Evolutionary conservation across 1,140 invertebrate genomes (phyloP), one percentile per base, ranked within the genome.

Genomic region (Bombus waltoni): DNA sequence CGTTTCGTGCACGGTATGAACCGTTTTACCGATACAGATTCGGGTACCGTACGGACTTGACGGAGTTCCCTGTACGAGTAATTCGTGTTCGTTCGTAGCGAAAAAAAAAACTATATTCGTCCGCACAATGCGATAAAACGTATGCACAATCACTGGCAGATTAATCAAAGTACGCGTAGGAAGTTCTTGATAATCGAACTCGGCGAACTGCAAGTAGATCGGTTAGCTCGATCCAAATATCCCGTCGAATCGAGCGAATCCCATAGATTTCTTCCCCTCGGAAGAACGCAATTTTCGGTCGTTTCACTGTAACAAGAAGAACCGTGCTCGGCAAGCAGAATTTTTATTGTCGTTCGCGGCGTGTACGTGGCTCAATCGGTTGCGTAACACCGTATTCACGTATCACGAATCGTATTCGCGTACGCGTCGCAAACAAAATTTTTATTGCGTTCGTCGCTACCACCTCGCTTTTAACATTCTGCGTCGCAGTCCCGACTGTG

Each of bases 391-490:
- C 32, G 42, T 62, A 57, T 85, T 75, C 35, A 10, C 42, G 22
- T n/a, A 66, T 72, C 28, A 53, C 25, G 15, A 66, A 28, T 66
- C 71, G 28, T 28, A 18, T 73, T 59, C 28, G 75, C 40, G 47
- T 71, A 44, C 80, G 40, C 47, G 68, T 72, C 70, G 47, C 80
- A 78, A 78, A 78, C 75, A 71, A 70, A 70, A 68, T 78, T 83
- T 78, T 83, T 83, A 70, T 83, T 83, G 38, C 65, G 35, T 57
- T 57, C 18, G 42, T 22, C 47, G 40, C 75, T 40, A 44, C 25
- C 70, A 44, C 40, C 32, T 53, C 42, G 32, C 32, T 70, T 35
- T 47, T 70, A 70, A 70, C 42, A 66, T 47, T 70, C 35, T 80
- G 65, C 65, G 65, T 25, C 44, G 42, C 65, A n/a, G 44, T 47